Conservation (phyloP, 2,113 vertebrate species). For the Chaenogobius annularis region DNA sequence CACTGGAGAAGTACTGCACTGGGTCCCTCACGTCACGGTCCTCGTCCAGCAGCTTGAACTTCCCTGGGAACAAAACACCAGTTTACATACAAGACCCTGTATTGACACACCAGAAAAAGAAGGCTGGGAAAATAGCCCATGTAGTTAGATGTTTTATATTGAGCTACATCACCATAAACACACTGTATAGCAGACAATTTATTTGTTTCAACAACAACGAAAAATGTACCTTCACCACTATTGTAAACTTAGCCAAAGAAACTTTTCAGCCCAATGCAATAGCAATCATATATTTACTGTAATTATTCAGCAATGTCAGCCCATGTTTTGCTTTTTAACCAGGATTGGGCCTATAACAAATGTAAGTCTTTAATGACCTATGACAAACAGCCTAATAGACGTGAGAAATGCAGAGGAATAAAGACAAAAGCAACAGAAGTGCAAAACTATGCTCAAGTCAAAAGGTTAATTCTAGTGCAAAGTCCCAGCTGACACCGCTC, state of each 20-base stretch:
- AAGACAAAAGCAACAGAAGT: neutral
- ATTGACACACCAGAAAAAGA: neutral
- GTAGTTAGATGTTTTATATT: too few relatives aligned
- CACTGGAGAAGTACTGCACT: constrained; percentile 93
- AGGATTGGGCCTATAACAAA: neutral
- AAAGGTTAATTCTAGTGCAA: constrained; percentile 16
- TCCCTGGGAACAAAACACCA: constrained; percentile 76
- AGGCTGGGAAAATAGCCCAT: too few relatives aligned
- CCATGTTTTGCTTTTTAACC: neutral
- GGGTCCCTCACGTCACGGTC: constrained; percentile 93
- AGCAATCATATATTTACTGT: neutral
- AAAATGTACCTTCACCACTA: neutral
- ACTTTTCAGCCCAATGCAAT: neutral
- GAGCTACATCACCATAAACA: too few relatives aligned
- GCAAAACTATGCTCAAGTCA: neutral
- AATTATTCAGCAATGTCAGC: neutral
- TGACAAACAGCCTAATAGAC: neutral
- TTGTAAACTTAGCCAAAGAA: neutral
- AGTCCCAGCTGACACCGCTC: constrained; percentile 10
- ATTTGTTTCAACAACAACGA: too few relatives aligned
- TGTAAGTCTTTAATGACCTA: neutral
- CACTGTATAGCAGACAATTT: too few relatives aligned
- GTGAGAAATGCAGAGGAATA: neutral
- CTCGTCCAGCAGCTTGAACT: constrained; percentile 97
- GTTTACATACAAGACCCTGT: neutral